phyloP scores from a whole-genome alignment of 35 echinoderm and acorn worm genomes.

The Strongylocentrotus purpuratus region DNA sequence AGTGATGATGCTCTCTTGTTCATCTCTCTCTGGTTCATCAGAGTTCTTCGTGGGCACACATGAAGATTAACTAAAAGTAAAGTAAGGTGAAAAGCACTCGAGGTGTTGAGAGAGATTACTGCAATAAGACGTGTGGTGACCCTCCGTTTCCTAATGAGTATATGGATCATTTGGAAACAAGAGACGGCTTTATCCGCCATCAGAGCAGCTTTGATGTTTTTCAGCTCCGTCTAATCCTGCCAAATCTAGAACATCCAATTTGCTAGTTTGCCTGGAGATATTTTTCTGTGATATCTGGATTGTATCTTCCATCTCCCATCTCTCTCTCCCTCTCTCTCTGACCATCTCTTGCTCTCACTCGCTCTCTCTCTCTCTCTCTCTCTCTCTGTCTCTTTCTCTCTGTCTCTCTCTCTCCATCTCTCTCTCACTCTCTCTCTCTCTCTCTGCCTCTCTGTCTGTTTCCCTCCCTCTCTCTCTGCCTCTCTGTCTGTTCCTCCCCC shows the following conservation, averaged over 20 bases:
- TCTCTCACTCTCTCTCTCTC: no score
- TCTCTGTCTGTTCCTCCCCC: no score
- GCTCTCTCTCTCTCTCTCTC: background rate
- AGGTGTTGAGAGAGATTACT: background rate
- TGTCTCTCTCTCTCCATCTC: no score
- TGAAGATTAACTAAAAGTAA: background rate
- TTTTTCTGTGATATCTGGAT: background rate
- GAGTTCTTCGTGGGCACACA: no score
- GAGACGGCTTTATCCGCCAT: background rate
- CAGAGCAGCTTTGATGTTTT: background rate
- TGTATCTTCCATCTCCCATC: background rate
- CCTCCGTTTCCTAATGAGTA: background rate
- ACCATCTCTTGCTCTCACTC: background rate
- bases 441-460: no score
- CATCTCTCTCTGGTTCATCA: no score
- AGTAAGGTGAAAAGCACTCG: background rate
- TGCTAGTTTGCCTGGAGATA: conserved; percentile 4
- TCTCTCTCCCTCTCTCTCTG: no score
- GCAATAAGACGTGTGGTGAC: background rate
- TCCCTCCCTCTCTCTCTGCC: no score
- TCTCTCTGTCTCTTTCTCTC: no score
- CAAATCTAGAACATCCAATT: conserved; percentile 40
- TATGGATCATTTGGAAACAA: background rate
- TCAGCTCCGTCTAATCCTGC: background rate
- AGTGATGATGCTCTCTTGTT: background rate